Evolutionary conservation across 2,888 invertebrate genomes (phyloP), one percentile per base, ranked within the genome.

Genomic region (Euplagia quadripunctaria): DNA sequence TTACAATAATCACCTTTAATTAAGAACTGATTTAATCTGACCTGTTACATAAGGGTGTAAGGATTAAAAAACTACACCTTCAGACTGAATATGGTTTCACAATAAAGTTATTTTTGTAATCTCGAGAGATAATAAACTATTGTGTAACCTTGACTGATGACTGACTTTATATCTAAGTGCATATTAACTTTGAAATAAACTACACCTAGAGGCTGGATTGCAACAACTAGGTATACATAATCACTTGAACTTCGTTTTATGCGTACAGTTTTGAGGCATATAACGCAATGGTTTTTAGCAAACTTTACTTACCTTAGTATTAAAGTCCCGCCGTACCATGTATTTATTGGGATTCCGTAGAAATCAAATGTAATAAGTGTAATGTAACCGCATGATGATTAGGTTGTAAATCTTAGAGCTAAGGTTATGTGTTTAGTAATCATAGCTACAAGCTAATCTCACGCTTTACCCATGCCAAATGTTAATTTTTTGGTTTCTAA

Each of bases 1-100:
- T 69, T 46, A 49, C 58, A n/a, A 43, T 64, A 16, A 52, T 71
- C 64, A 71, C 55, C 68, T 61, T 11, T 61, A 64, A 41, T 43
- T 64, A 61, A 46, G 42, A 51, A 3, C 1, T 3, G 20, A 42
- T 41, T 9, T 12, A n/a, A 68, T 14, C 6, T 68, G 8, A 52
- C 46, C 12, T 20, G 20, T 12, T 8, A n/a, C 55, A 7, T 55
- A 55, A 17, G 6, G 16, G 17, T 52, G 31, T 61, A 61, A 61
- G 1, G 31, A 31, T 31, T 1, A 31, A 31, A 31, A 31, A 31
- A 31, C 31, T 31, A 31, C 31, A 31, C 31, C 31, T 31, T 31
- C 31, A 31, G 2, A 31, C 31, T 31, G 31, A 31, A 31, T 31
- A 31, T 31, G 31, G 31, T 31, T 31, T 31, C 31, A 31, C 31